Evolutionary conservation across 2,113 vertebrate genomes (phyloP), one percentile per base, ranked within the genome.

Genomic region (Ammospiza caudacuta): DNA sequence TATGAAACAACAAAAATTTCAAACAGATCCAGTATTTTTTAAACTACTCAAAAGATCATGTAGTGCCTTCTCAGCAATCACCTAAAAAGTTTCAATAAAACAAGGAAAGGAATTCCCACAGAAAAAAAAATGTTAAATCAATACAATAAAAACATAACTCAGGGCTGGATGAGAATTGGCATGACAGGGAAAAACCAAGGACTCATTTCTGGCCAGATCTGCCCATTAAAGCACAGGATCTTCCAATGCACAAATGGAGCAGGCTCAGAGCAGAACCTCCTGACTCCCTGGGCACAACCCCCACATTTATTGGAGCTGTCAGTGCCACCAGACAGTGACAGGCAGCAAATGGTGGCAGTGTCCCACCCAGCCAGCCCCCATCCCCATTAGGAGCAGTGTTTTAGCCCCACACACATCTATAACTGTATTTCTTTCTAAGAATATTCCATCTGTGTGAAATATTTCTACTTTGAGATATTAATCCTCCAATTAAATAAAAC

Each of bases 221-320:
- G 57, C 61, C 67, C 43, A 3, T 47, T 29, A 78, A 72, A 46
- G 27, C 46, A 52, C 55, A 78, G 41, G 3, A 59, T 20, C 62
- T 47, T 58, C 23, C 70, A 78, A 0, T 0, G 16, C 4, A 4
- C 9, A 9, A 57, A 69, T 0, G 31, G 23, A 55, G 59, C 67
- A 25, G 28, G 1, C 7, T 9, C 15, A 20, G 37, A 66, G 39
- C 63, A 63, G 68, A 67, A 35, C 37, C 37, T 39, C 37, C 37
- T 39, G 37, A 39, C 37, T 11, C 37, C 37, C 37, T 39, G 37
- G 37, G 37, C 37, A 39, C 37, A 39, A 39, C 0, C 12, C 8
- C 15, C 27, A 4, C 4, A 0, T 57, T 61, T 20, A 31, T 20
- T 37, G 29, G 23, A 67, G 29, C 55, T 69, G n/a, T 4, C 23